Evolutionary conservation across 30 jellyfish, hydroid and myxozoan genomes (phyloP), one percentile per base, ranked within the genome.

Genomic region (Turritopsis rubra): DNA sequence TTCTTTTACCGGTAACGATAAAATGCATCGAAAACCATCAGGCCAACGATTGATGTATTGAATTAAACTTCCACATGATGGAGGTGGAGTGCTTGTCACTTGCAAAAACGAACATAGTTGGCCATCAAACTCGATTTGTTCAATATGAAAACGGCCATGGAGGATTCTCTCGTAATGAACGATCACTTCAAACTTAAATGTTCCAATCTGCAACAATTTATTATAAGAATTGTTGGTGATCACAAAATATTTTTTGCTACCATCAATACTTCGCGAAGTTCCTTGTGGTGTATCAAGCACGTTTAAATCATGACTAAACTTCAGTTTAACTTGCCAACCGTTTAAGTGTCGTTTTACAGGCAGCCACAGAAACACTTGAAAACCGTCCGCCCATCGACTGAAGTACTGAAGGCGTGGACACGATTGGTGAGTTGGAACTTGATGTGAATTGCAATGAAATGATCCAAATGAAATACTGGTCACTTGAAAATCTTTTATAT

Each of bases 241-340:
- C 77, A 68, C 77, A 68, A n/a, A 68, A 27, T 68, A 1, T 7
- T 68, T 68, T 1, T 0, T 23, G 30, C 8, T 68, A n/a, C 77
- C 77, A 9, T 68, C 77, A 7, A 68, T 68, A 27, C 30, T 68
- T 23, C 31, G 28, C 16, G 77, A n/a, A 9, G 30, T 27, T n/a
- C 77, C 77, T 68, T 68, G 77, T 7, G 77, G 77, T 1, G 77
- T 1, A 68, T 68, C 31, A 8, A 68, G 19, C 23, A 0, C 30
- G 19, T n/a, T 68, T n/a, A 68, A 8, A 1, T 0, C 31, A 19
- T 68, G 77, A 68, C 8, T 68, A 27, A 68, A 68, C 21, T 0
- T 68, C 30, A 68, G 77, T 68, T n/a, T 68, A 27, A 68, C 30
- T 27, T 23, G 28, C 77, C 77, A 68, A 68, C 77, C 30, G 19